Base-by-base conservation (phyloP, 2,797 vertebrate species). In the Lerista edwardsae region DNA sequence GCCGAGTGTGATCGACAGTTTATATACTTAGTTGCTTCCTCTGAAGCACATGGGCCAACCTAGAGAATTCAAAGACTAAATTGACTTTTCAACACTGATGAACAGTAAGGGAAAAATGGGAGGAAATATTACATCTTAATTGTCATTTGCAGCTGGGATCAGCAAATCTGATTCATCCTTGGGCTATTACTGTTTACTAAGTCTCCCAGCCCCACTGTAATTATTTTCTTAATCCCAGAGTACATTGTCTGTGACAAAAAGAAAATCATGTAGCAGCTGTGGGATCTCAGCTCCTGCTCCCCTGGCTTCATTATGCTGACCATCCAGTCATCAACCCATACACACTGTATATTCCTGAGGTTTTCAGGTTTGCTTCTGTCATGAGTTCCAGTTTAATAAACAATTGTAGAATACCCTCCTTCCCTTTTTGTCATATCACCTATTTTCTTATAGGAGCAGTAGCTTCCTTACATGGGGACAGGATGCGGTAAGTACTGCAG, bases 41-140 rank as follows among this genome's bases (percentile, higher is more conserved):
- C 87, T 90, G 86, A 92, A 84, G 80, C 79, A 84, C 61, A 75
- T 71, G 83, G 39, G 23, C 72, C 9, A 2, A 84, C 76, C 77
- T 73, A 81, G 91, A 93, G 79, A 93, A 78, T 23, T 82, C 68
- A 21, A 93, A 92, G 74, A 74, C 93, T 88, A 90, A 95, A 94
- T 91, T 90, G 81, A 74, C 85, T 94, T 92, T 89, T 87, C 90
- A 93, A 92, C 90, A 85, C 86, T 87, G 91, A 92, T 91, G 90
- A 94, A 90, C 79, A 89, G 82, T 85, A 64, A 78, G 85, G 57
- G 84, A 62, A 64, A 75, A 82, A 82, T 15, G 80, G 90, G 86
- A 92, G 87, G 90, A 93, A 95, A 92, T 92, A 90, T 90, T 94
- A 80, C 79, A 87, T 88, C 90, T 95, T 95, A 91, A 95, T 92